Evolutionary conservation across 2,888 invertebrate species (phyloP), one percentile per base, ranked within the genome.

Genomic region (Lochmaea capreae): DNA sequence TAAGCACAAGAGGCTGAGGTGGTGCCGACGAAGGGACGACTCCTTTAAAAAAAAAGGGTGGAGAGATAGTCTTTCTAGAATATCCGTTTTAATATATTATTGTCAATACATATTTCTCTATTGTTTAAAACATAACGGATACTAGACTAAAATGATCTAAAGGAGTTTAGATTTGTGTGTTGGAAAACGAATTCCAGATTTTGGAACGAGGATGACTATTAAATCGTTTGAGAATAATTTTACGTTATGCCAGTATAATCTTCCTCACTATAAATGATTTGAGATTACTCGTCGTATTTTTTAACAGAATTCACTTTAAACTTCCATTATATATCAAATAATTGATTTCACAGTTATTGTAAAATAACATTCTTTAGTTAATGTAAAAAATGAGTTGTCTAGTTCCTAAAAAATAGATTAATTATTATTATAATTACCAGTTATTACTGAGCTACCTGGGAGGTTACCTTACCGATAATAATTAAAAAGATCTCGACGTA

Each of bases 371-470:
- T 67, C 67, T 67, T 67, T 2, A 39, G 58, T 67, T 67, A 67
- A 67, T 67, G 67, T 67, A 67, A 67, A 67, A 39, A 67, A 58
- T 67, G 67, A 67, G 43, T 58, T 10, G 67, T 12, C 58, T 26
- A 67, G 16, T 58, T 67, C 58, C 58, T 58, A 14, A 67, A 67
- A 67, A 67, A 67, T 67, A 67, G 58, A 58, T 46, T 57, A 67
- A 67, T 67, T 67, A 67, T 58, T 42, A 43, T 67, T 67, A 39
- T 67, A 67, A 67, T 67, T 58, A 67, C 58, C 9, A 33, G 66
- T 66, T 66, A 66, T 66, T 66, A 54, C 66, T 11, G 5, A 16
- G 58, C 67, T 67, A 67, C 67, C 67, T 67, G 67, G 67, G 67
- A 67, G 67, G 67, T 67, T 67, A 43, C 42, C 42, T 16, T 54